These are phyloP conservation scores for Rhynchomys soricoides DNA, from an alignment of 2,113 vertebrate species.

Conservation along the genomic window DNA sequence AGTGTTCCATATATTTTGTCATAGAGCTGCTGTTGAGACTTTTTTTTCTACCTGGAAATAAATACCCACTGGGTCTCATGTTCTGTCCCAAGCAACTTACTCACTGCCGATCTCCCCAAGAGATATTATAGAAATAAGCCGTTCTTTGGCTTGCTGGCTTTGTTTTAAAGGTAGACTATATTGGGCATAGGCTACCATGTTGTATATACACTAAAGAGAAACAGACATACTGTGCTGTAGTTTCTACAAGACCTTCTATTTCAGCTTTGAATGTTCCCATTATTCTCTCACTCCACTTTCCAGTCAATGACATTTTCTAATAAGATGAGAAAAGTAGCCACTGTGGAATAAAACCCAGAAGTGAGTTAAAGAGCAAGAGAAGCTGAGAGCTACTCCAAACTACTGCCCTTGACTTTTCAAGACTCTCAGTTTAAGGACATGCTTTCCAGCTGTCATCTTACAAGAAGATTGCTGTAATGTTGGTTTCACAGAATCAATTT, in stretches of 20 bases:
- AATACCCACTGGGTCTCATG: background rate
- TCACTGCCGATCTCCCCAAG: background rate
- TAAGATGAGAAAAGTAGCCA: background rate
- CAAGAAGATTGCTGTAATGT: background rate
- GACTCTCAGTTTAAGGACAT: conserved; percentile 28
- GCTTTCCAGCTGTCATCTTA: background rate
- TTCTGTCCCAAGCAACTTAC: background rate
- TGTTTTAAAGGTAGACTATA: background rate
- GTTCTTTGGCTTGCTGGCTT: background rate
- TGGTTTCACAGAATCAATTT: conserved; percentile 13
- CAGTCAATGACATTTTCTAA: background rate
- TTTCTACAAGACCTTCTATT: background rate
- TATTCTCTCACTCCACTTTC: background rate
- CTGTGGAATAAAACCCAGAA: background rate
- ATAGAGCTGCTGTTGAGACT: background rate
- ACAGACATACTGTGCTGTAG: background rate
- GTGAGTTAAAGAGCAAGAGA: background rate
- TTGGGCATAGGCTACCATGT: background rate
- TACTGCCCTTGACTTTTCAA: background rate
- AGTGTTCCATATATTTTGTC: background rate
- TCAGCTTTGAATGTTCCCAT: background rate
- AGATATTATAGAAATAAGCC: conserved; percentile 6
- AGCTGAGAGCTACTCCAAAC: background rate
- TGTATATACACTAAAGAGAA: background rate
- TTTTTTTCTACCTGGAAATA: background rate